Conservation (phyloP, 2,113 vertebrate genomes). For the Calidris pygmaea region DNA sequence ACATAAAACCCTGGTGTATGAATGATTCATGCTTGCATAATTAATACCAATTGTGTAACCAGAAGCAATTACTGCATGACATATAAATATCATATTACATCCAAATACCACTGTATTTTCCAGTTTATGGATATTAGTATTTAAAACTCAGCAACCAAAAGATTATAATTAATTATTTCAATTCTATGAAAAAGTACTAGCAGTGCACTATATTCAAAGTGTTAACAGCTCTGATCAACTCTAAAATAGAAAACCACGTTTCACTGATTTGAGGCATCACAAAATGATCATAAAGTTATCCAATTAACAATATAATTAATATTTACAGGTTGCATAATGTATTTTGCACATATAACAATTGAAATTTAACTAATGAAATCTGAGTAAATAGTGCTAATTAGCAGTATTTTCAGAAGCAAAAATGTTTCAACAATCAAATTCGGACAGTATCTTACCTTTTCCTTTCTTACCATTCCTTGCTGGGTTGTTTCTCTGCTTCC, state of each 20-base stretch:
- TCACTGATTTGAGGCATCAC: not conserved
- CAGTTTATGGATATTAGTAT: not conserved
- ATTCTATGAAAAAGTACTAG: not conserved
- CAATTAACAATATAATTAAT: not conserved
- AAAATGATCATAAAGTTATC: not conserved
- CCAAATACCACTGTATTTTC: not conserved
- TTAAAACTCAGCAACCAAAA: constrained; percentile 1
- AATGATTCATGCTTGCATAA: not conserved
- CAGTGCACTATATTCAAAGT: not conserved
- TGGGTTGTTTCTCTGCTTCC: not conserved
- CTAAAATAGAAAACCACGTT: not conserved
- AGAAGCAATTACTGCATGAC: not conserved
- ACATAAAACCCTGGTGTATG: not conserved
- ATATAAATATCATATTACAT: not conserved
- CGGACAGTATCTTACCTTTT: not conserved
- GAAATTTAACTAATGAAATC: not conserved
- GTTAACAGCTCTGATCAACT: not conserved
- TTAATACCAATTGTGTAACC: not conserved
- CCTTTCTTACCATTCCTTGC: not conserved
- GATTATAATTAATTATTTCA: not conserved
- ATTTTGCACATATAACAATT: not conserved
- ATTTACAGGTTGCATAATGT: not conserved
- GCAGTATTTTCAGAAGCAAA: not conserved
- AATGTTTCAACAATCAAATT: not conserved
- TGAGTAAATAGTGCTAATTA: not conserved